These are phyloP conservation scores for Meiosimyza platycephala DNA, from an alignment of 2,888 invertebrate species.

Conservation along the genomic window DNA sequence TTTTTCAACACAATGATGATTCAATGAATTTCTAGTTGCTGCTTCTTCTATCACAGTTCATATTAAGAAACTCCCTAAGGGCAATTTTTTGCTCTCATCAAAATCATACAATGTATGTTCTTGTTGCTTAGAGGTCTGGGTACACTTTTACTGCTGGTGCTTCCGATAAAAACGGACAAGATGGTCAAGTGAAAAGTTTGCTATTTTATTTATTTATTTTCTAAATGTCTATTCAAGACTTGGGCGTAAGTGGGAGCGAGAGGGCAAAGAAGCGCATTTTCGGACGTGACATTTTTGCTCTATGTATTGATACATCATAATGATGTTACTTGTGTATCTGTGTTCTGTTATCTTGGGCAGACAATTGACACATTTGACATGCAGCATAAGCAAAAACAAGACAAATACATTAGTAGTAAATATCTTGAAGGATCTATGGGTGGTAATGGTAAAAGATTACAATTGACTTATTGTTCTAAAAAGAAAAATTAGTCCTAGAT, in stretches of 20 bases:
- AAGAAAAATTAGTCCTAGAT: constrained; percentile 25
- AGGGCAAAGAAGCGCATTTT: background rate
- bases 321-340: background rate
- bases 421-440: background rate
- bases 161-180: constrained; percentile 44
- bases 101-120: background rate
- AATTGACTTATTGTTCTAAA: constrained; percentile 44
- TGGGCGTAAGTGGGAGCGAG: too few relatives aligned
- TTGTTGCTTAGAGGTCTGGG: background rate
- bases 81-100: constrained; percentile 23
- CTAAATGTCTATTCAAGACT: background rate
- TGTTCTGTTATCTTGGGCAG: constrained; percentile 22
- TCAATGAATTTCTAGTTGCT: constrained; percentile 9
- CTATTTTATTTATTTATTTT: constrained; percentile 36
- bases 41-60: constrained; percentile 45
- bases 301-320: constrained; percentile 26
- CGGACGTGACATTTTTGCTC: background rate
- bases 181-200: constrained; percentile 64
- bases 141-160: background rate
- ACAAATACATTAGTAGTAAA: constrained; percentile 62
- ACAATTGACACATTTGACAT: constrained; percentile 49
- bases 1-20: constrained; percentile 1
- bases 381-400: constrained; percentile 56
- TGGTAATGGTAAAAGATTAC: too few relatives aligned
- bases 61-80: constrained; percentile 41